Evolutionary conservation across 2,113 vertebrate species (phyloP).

Genomic region (Sialia sialis): DNA sequence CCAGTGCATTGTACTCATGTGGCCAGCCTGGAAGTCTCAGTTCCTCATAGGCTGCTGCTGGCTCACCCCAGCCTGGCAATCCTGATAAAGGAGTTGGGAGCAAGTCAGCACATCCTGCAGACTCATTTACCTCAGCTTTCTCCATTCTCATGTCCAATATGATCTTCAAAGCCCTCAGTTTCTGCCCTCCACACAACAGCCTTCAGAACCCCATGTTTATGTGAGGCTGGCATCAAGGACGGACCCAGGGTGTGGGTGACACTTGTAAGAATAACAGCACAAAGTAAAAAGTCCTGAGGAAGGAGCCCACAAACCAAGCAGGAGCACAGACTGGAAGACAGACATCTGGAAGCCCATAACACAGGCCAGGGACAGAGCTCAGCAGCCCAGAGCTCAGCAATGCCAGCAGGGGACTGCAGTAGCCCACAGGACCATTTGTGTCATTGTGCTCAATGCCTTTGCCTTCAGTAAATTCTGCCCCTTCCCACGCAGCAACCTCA

Average conservation of each 20-base stretch:
- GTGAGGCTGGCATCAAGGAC: background rate
- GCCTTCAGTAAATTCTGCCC: background rate
- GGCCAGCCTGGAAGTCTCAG: background rate
- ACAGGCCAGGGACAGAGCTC: background rate
- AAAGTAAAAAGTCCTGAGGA: background rate
- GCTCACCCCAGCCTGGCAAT: background rate
- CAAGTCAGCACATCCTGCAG: background rate
- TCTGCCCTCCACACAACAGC: background rate
- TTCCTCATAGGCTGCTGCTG: background rate
- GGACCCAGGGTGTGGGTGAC: background rate
- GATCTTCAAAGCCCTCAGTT: background rate
- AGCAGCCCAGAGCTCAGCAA: background rate
- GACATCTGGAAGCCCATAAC: background rate
- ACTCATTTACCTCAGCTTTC: background rate
- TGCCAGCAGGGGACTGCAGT: background rate
- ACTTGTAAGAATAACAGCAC: background rate
- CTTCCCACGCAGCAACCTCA: background rate
- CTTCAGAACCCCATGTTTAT: rapidly evolving
- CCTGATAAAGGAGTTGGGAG: rapidly evolving
- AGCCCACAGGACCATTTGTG: background rate
- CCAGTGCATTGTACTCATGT: rapidly evolving
- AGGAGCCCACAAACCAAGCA: background rate
- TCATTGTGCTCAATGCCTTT: background rate
- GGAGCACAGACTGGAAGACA: background rate
- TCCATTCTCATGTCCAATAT: background rate